Evolutionary conservation across 2,888 invertebrate species (phyloP), one percentile per base, ranked within the genome.

Genomic region (Microplitis manilae): DNA sequence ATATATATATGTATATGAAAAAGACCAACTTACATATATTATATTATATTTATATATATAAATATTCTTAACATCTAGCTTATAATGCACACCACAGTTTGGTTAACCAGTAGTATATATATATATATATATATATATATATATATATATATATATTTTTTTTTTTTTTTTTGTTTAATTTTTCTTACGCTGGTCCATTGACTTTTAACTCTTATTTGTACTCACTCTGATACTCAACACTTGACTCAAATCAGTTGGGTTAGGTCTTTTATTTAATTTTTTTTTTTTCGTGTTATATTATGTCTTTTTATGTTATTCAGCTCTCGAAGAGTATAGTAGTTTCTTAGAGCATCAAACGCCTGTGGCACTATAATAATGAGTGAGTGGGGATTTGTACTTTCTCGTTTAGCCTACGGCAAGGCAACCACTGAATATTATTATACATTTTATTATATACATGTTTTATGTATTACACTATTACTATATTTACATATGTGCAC

Each of bases 361-460:
- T 68, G 17, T 41, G n/a, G 62, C 62, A 64, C n/a, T 62, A 30
- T 13, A 17, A 39, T 30, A 17, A 65, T n/a, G 41, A 67, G 69
- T 68, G 71, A 77, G 70, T 68, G 71, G 79, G 76, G 68, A 73
- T 79, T 64, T 73, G 77, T 81, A 85, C 84, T 86, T 86, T 86
- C 86, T 85, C 85, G 86, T 50, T 50, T 50, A 5, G 50, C 85
- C 85, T 75, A 79, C 83, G 86, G 86, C 86, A 85, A 86, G 86
- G 85, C 85, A 85, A 81, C 61, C 62, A 61, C 71, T 61, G 62
- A 71, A 61, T 61, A 61, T 38, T 39, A 60, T 59, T 30, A 30
- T 30, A 30, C 30, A 30, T 38, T 15, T 39, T 59, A 41, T 50
- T 50, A 50, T 50, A 30, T 30, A 30, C 30, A 30, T 50, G 13